Evolutionary conservation across 2,888 invertebrate species (phyloP).

Genomic region (Aspidiotus rigidus): DNA sequence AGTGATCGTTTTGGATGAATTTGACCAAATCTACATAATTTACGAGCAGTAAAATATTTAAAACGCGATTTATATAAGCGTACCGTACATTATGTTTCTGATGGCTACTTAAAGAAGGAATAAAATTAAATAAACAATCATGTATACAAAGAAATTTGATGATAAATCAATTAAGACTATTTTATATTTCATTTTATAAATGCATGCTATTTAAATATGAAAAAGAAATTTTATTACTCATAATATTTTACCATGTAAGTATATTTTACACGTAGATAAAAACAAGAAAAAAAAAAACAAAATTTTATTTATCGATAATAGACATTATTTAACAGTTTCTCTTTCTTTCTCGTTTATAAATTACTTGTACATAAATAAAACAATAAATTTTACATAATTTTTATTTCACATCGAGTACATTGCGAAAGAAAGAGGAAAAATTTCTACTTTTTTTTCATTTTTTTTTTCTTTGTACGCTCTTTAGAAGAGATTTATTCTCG

Average conservation of each 20-base stretch:
- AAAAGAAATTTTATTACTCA: neutral
- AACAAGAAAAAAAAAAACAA: neutral
- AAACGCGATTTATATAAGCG: neutral
- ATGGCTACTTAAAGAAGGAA: neutral
- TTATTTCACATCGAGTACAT: no score
- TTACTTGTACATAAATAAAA: no score
- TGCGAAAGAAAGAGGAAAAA: neutral
- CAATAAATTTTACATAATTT: no score
- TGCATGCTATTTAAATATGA: constrained; percentile 2
- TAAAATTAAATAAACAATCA: neutral
- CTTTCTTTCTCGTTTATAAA: no score
- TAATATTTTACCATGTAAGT: neutral
- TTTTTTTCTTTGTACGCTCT: neutral
- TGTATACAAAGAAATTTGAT: constrained; percentile 3
- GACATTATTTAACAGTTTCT: neutral
- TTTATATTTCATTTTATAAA: neutral
- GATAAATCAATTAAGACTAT: neutral
- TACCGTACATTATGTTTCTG: neutral
- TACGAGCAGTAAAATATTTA: no score
- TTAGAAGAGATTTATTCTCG: constrained; percentile 7
- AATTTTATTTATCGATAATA: neutral
- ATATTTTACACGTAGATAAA: neutral
- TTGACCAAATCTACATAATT: neutral
- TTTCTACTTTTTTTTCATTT: constrained; percentile 10
- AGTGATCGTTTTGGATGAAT: neutral